Conservation (phyloP, 1,140 invertebrate genomes). For the Dinoponera quadriceps region DNA sequence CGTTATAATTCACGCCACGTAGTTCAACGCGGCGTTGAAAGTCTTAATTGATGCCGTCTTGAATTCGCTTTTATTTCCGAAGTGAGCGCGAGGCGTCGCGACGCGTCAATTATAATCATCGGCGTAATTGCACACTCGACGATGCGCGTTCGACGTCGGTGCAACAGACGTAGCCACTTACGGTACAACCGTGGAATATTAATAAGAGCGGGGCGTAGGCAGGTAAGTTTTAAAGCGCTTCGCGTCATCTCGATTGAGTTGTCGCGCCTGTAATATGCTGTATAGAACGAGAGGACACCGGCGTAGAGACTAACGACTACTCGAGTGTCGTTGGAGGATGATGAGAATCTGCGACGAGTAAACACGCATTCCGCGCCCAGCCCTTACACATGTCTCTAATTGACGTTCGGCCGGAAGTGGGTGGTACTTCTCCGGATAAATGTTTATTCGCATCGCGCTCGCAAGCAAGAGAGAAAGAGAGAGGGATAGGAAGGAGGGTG, state of each 20-base stretch:
- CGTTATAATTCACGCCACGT: neutral
- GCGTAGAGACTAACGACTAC: slow-evolving; percentile 50
- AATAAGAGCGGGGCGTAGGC: slow-evolving; percentile 55
- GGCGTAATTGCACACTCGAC: slow-evolving; percentile 13
- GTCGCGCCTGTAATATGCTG: slow-evolving; percentile 58
- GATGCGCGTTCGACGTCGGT: slow-evolving; percentile 30
- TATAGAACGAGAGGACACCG: slow-evolving; percentile 31
- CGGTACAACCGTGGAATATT: slow-evolving; percentile 59
- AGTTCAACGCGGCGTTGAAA: neutral
- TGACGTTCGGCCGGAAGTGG: slow-evolving; percentile 31
- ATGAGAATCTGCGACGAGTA: slow-evolving; percentile 17
- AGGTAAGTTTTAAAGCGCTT: slow-evolving; percentile 56
- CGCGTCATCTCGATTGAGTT: slow-evolving; percentile 58
- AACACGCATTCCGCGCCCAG: slow-evolving; percentile 11
- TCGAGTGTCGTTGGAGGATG: slow-evolving; percentile 10
- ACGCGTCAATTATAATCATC: slow-evolving; percentile 15
- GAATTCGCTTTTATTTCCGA: slow-evolving; percentile 17
- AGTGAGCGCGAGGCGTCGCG: neutral
- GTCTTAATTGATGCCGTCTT: neutral
- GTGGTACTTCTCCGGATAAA: slow-evolving; percentile 11
- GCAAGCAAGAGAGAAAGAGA: neutral
- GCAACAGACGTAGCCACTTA: slow-evolving; percentile 48
- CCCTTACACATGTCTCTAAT: slow-evolving; percentile 37
- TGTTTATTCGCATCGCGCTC: slow-evolving; percentile 40
- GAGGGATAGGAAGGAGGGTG: too few relatives aligned